Conservation (phyloP, 2,888 invertebrate species). For the Metacarcinus magister region DNA sequence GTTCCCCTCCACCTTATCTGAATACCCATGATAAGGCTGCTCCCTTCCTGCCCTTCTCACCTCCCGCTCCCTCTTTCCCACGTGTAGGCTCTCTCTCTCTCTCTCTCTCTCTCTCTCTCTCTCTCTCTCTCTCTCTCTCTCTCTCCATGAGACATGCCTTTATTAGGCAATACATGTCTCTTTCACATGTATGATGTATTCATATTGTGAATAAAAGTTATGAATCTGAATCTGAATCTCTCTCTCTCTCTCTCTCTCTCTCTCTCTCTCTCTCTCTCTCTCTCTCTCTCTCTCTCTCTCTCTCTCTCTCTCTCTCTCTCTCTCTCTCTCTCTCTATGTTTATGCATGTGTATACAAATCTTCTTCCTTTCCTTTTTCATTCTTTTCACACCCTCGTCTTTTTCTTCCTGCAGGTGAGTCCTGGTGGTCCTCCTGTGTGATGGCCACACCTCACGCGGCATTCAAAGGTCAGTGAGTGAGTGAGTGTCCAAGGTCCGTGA, state of each 20-base stretch:
- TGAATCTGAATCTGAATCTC: too few relatives aligned
- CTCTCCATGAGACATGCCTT: too few relatives aligned
- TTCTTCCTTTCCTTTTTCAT: background rate
- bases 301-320: constrained; percentile 9
- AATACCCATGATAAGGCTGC: background rate
- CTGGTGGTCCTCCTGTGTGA: too few relatives aligned
- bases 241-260: background rate
- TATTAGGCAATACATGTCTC: too few relatives aligned
- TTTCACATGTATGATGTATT: too few relatives aligned
- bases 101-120: too few relatives aligned
- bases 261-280: constrained; percentile 52
- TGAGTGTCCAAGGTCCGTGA: too few relatives aligned
- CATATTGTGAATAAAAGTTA: too few relatives aligned
- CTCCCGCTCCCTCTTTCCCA: background rate
- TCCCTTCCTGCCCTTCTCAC: background rate
- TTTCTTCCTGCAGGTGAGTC: too few relatives aligned
- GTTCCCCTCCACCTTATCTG: constrained; percentile 45
- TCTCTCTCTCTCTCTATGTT: background rate
- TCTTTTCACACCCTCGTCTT: background rate
- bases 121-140: background rate
- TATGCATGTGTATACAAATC: background rate
- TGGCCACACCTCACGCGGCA: too few relatives aligned
- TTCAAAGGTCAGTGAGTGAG: too few relatives aligned
- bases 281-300: constrained; percentile 42
- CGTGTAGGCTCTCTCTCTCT: background rate